Percentiles rank a stretch among this genome's conserved stretches.
These are phyloP conservation scores for Vicugna pacos DNA, from an alignment of 2,113 vertebrate species.

Conservation along the genomic window DNA sequence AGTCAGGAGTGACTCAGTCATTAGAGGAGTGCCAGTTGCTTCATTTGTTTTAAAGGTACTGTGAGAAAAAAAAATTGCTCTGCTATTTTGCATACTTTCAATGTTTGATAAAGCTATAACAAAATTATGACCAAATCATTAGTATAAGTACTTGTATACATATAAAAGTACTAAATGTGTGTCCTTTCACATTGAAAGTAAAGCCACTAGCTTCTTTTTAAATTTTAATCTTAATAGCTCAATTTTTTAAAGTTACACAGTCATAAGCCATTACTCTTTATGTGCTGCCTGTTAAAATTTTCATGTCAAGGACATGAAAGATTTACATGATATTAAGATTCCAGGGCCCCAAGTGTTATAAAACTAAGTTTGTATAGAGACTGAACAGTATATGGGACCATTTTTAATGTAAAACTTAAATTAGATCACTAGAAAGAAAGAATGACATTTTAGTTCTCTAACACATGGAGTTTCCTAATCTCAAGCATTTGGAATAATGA, in stretches of 20 bases:
- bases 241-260: conserved; percentile 34
- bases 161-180: background rate
- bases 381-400: background rate
- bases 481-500: conserved; percentile 22
- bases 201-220: background rate
- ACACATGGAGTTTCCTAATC: conserved; percentile 33
- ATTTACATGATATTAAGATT: conserved; percentile 34
- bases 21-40: background rate
- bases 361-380: background rate
- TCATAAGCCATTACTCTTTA: conserved; percentile 38
- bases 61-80: background rate
- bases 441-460: conserved; percentile 25
- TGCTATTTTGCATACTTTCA: background rate
- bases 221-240: conserved; percentile 40
- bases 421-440: conserved; percentile 34
- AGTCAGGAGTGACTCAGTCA: background rate
- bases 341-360: background rate
- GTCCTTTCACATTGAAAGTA: conserved; percentile 24
- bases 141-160: background rate
- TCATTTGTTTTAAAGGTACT: background rate
- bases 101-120: background rate
- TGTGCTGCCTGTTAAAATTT: conserved; percentile 57
- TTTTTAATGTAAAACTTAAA: conserved; percentile 46
- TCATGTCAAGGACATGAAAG: conserved; percentile 42
- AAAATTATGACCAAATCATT: background rate